Base-by-base conservation (phyloP, 2,113 vertebrate genomes). In the Coreoperca whiteheadi region DNA sequence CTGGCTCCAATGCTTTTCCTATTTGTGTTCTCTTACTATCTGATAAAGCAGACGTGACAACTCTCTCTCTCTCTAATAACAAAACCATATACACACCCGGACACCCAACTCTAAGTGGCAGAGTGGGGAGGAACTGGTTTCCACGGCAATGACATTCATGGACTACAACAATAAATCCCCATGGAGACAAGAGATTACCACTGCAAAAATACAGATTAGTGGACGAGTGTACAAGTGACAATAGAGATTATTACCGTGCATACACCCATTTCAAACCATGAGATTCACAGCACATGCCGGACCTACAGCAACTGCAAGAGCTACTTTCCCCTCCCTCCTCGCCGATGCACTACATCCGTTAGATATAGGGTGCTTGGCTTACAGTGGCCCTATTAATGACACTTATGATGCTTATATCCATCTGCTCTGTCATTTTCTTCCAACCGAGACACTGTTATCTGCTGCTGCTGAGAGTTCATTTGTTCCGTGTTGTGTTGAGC, bases 101-200 rank as follows among this genome's bases (percentile, higher is more conserved):
- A 23, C 46, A 30, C 65, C 61, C 18, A 25, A 25, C 23, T 73
- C 60, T 66, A 16, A 28, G 37, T 78, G 69, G 32, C 7, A 37
- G n/a, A 77, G 18, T 1, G 15, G 41, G 82, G 79, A 74, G 76
- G 23, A 59, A 59, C 46, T 8, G 53, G 84, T 91, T 88, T 88
- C 84, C 71, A 51, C 54, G 68, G 85, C 79, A 83, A 89, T 48
- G 41, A 28, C 84, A 87, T 90, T 91, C 90, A 90, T 57, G 74
- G 87, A 71, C 86, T 82, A 85, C 88, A 84, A 87, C 84, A 85
- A 89, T 89, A 91, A 92, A 91, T 91, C 91, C 87, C 86, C 84
- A 90, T 83, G 92, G 93, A 89, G 86, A 93, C 88, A 79, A 92
- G 88, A 90, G 91, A 93, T 93, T 93, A 92, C 86, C 74, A 41